Evolutionary conservation across 2,113 vertebrate species (phyloP).

Genomic region (Rhinoptilus africanus): DNA sequence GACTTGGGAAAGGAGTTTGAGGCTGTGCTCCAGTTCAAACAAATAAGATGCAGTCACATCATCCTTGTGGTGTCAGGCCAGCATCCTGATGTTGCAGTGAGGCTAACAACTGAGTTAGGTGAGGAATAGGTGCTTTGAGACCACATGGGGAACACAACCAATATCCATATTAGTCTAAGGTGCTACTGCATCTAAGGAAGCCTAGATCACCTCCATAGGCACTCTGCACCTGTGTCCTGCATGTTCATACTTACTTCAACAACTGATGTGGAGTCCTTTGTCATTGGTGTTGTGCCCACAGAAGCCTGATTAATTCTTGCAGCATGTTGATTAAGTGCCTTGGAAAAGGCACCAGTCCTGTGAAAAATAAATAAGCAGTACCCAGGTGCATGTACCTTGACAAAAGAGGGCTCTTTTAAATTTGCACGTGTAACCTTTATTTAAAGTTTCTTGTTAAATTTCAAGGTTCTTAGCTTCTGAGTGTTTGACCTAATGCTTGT

Average conservation of each 20-base stretch:
- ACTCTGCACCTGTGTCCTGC: background rate
- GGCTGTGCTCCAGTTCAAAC: background rate
- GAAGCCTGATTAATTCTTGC: background rate
- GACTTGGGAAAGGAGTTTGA: background rate
- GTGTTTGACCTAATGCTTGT: background rate
- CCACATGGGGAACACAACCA: background rate
- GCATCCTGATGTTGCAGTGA: background rate
- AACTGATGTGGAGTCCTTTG: background rate
- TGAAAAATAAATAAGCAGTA: constrained; percentile 24
- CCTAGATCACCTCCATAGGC: background rate
- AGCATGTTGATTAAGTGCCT: background rate
- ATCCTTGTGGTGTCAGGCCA: background rate
- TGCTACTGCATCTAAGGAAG: background rate
- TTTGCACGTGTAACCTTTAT: background rate
- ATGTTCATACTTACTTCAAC: background rate
- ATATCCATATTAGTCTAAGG: accelerated
- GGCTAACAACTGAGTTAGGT: background rate
- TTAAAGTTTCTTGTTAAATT: background rate
- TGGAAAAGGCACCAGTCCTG: background rate
- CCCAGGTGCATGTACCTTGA: background rate
- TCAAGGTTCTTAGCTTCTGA: background rate
- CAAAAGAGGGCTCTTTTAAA: background rate
- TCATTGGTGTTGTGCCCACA: background rate
- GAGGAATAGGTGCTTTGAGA: background rate
- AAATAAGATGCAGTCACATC: accelerated